These are phyloP conservation scores for Phaonia tiefii DNA, from an alignment of 2,888 invertebrate species.

Conservation along the genomic window DNA sequence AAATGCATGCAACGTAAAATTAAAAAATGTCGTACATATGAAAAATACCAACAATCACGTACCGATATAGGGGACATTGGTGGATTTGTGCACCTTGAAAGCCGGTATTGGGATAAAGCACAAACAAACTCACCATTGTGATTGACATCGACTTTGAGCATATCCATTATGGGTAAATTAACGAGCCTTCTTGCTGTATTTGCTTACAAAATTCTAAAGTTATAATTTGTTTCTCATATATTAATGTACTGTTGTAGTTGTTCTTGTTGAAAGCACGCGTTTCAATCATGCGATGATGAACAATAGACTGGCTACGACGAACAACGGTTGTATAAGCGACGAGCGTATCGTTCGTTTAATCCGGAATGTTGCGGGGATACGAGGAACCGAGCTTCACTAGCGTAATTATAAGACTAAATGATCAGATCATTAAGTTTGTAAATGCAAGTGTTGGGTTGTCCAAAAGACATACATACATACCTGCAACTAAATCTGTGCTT, in stretches of 20 bases:
- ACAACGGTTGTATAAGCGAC: not conserved
- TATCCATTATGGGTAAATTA: slow-evolving; percentile 11
- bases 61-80: too few relatives aligned
- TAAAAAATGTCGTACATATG: too few relatives aligned
- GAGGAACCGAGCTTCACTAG: slow-evolving; percentile 49
- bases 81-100: too few relatives aligned
- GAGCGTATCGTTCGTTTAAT: not conserved
- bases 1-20: too few relatives aligned
- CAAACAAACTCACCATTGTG: slow-evolving; percentile 25
- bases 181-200: not conserved
- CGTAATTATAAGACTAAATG: slow-evolving; percentile 57
- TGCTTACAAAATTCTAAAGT: slow-evolving; percentile 15
- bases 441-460: slow-evolving; percentile 25
- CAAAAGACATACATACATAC: not conserved
- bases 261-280: slow-evolving; percentile 37
- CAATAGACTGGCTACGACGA: too few relatives aligned
- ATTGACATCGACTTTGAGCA: slow-evolving; percentile 3
- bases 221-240: slow-evolving; percentile 12
- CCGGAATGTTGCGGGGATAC: not conserved
- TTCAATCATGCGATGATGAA: slow-evolving; percentile 35
- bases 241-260: slow-evolving; percentile 7
- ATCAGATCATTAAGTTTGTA: slow-evolving; percentile 27
- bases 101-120: too few relatives aligned
- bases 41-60: too few relatives aligned
- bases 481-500: not conserved